Base-by-base conservation (phyloP, 2,797 vertebrate species). In the Acanthurus tractus region DNA sequence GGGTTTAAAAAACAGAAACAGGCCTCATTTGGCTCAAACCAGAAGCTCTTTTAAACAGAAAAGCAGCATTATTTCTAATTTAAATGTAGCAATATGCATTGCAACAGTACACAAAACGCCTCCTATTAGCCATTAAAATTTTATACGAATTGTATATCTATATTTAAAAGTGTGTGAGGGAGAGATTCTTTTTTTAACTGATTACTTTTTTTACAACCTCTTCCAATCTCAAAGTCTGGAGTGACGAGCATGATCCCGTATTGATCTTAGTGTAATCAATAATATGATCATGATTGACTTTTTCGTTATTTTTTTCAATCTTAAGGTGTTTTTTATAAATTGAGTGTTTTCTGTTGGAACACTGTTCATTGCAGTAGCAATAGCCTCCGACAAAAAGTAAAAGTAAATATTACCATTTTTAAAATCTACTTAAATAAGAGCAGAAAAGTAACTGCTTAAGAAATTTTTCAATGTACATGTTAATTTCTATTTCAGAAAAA, bases 1-100 rank as follows among this genome's bases (percentile, higher is more conserved):
- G 48, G 76, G 68, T 80, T 88, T 76, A 54, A 70, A 77, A 86
- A 73, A 73, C 46, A 74, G 36, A 78, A 49, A 48, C 9, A 12
- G 70, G 49, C 58, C 58, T 22, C 62, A 12, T 63, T 44, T 8
- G 15, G 67, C 57, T 84, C 44, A 52, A 63, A 70, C 20, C 45
- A 78, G 46, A 79, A 69, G 23, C 69, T 34, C 63, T 20, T 45
- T 69, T 48, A 38, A 63, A 72, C 15, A 42, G 54, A 17, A 25
- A 69, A 40, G 73, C 71, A 46, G 50, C 29, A 20, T 67, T 69
- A 63, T 52, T 56, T 23, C 63, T 22, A 15, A 18, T n/a, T 70
- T 44, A 38, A 59, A 53, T 34, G 40, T 70, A 10, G 29, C 36
- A 34, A 34, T 34, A 29, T 34, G 6, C 4, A 55, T 50, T 17